These are phyloP conservation scores for Aix galericulata DNA, from an alignment of 2,113 vertebrate species.

Conservation along the genomic window DNA sequence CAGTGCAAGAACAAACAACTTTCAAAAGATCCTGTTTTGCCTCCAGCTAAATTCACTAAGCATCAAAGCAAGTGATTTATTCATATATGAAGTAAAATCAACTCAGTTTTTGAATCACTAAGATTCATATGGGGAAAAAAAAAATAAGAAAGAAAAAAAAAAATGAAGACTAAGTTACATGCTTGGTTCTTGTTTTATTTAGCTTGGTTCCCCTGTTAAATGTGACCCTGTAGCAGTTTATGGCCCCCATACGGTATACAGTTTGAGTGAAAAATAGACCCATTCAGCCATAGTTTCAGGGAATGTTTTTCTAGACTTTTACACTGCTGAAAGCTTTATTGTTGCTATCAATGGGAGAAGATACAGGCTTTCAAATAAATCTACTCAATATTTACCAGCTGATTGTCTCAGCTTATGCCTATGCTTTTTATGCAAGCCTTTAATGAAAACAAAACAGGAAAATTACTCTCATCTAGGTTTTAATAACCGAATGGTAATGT, in stretches of 20 bases:
- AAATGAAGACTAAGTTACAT: neutral
- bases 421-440: neutral
- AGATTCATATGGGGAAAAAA: neutral
- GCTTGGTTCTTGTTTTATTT: conserved; percentile 41
- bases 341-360: conserved; percentile 45
- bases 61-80: conserved; percentile 7
- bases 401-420: neutral
- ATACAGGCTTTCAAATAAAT: conserved; percentile 68
- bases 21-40: conserved; percentile 23
- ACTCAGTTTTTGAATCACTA: neutral
- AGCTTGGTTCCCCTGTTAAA: conserved; percentile 54
- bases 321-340: conserved; percentile 73
- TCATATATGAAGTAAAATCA: conserved; percentile 32
- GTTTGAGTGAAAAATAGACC: conserved; percentile 74
- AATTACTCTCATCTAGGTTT: neutral
- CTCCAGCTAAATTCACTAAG: neutral
- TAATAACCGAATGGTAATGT: neutral
- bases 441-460: neutral
- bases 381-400: conserved; percentile 33
- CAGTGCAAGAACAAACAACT: neutral
- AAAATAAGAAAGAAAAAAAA: neutral
- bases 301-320: conserved; percentile 75
- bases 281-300: conserved; percentile 71
- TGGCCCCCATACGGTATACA: neutral
- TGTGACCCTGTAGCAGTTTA: conserved; percentile 72